Percentiles rank a stretch among this genome's conserved stretches.
These are phyloP conservation scores for Kryptolebias marmoratus DNA, from an alignment of 2,113 vertebrate species.

Conservation along the genomic window DNA sequence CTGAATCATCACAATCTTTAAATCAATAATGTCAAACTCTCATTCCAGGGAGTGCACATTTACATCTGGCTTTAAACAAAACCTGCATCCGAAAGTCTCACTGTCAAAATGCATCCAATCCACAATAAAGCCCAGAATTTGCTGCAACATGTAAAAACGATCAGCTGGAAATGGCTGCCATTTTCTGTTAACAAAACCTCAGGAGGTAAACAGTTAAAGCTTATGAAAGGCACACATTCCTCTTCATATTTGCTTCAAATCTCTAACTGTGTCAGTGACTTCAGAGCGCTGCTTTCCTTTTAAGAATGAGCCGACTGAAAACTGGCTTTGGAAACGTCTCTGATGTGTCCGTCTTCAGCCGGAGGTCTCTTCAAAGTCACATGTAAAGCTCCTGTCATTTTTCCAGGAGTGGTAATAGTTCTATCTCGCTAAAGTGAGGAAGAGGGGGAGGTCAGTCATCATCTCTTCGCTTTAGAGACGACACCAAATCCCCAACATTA, in stretches of 20 bases:
- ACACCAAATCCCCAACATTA: conserved; percentile 20
- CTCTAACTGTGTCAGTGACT: not conserved
- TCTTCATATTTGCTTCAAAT: conserved; percentile 1
- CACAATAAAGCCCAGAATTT: not conserved
- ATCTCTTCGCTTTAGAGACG: conserved; percentile 10
- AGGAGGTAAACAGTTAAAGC: conserved; percentile 19
- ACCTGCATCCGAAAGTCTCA: no score
- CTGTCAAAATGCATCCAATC: not conserved
- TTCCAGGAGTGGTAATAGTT: conserved; percentile 41
- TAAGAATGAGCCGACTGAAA: conserved; percentile 5
- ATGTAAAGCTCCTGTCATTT: conserved; percentile 49
- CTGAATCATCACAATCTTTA: no score
- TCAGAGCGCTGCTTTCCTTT: not conserved
- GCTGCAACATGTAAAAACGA: not conserved
- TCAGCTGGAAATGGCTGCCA: not conserved
- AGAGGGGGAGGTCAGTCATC: not conserved
- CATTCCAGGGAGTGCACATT: no score
- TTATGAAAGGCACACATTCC: conserved; percentile 1
- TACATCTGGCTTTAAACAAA: no score
- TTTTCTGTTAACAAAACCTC: not conserved
- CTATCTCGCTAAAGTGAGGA: conserved; percentile 7
- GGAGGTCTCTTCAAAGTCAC: conserved; percentile 47
- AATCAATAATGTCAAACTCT: no score
- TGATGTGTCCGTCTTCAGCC: conserved; percentile 38
- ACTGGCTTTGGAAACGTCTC: conserved; percentile 29